Conservation (phyloP, 2,888 invertebrate species). For the Chrysomela aeneicollis region DNA sequence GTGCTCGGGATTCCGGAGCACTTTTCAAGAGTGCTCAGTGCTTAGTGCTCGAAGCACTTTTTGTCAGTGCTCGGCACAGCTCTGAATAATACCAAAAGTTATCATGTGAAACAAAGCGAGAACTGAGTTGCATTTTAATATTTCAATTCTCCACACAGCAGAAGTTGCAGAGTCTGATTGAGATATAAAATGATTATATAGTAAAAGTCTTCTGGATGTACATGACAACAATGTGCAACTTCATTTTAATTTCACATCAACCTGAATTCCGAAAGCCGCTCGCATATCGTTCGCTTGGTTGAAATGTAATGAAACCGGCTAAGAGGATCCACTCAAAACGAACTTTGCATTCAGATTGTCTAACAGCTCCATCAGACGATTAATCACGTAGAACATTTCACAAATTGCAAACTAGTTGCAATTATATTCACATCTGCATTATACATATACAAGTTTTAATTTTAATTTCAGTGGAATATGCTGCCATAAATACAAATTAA, state of each 20-base stretch:
- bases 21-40: constrained; percentile 15
- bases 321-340: constrained; percentile 9
- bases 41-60: constrained; percentile 17
- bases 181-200: no score
- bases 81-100: no score
- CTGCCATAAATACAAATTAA: constrained; percentile 52
- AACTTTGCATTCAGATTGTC: constrained; percentile 17
- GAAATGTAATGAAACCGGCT: background rate
- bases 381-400: constrained; percentile 37
- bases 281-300: background rate
- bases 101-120: no score
- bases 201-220: background rate
- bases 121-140: no score
- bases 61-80: constrained; percentile 12
- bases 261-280: background rate
- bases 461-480: constrained; percentile 42
- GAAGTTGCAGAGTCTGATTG: no score
- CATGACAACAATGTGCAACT: background rate
- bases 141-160: no score
- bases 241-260: background rate
- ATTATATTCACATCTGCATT: constrained; percentile 49
- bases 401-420: constrained; percentile 48
- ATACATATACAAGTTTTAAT: constrained; percentile 42
- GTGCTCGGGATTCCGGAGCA: constrained; percentile 9
- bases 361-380: constrained; percentile 9